Evolutionary conservation across 2,888 invertebrate genomes (phyloP).

Genomic region (Phaonia tiefii): DNA sequence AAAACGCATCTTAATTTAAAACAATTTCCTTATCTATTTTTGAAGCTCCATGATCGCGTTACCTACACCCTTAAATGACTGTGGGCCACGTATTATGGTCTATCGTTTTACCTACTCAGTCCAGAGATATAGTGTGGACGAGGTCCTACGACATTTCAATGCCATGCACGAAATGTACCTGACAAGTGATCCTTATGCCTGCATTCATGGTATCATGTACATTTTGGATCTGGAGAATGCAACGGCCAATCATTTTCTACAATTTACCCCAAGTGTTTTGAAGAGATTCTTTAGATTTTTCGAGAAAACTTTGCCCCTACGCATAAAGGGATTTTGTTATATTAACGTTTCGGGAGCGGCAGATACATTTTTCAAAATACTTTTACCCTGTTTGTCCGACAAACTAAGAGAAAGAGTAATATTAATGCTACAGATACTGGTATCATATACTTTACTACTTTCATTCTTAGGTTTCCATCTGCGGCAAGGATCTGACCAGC

Average conservation of each 20-base stretch:
- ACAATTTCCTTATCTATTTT: too few species aligned
- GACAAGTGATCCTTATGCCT: slow-evolving; percentile 83
- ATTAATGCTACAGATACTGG: too few species aligned
- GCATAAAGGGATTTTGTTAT: slow-evolving; percentile 83
- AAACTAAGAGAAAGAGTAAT: slow-evolving; percentile 84
- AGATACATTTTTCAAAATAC: slow-evolving; percentile 82
- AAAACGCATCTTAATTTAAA: too few species aligned
- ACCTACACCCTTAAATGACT: slow-evolving; percentile 77
- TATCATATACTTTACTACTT: too few species aligned
- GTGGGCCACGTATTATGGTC: slow-evolving; percentile 81
- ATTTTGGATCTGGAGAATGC: slow-evolving; percentile 83
- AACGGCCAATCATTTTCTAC: slow-evolving; percentile 82
- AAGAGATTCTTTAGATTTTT: slow-evolving; percentile 82
- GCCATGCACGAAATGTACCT: slow-evolving; percentile 81
- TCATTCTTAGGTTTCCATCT: not conserved
- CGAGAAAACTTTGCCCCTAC: slow-evolving; percentile 84
- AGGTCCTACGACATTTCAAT: slow-evolving; percentile 77
- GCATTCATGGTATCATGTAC: slow-evolving; percentile 81
- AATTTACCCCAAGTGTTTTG: slow-evolving; percentile 83
- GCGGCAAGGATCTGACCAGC: slow-evolving; percentile 69
- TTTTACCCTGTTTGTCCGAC: slow-evolving; percentile 83
- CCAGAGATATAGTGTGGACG: slow-evolving; percentile 79
- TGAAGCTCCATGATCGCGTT: slow-evolving; percentile 56
- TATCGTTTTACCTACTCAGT: slow-evolving; percentile 81
- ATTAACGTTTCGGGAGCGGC: slow-evolving; percentile 83